A percentile compares a stretch with the other conserved stretches of the same genome.
Conservation (phyloP, 1,140 invertebrate genomes). For the Gyrodactylus bullatarudis region DNA sequence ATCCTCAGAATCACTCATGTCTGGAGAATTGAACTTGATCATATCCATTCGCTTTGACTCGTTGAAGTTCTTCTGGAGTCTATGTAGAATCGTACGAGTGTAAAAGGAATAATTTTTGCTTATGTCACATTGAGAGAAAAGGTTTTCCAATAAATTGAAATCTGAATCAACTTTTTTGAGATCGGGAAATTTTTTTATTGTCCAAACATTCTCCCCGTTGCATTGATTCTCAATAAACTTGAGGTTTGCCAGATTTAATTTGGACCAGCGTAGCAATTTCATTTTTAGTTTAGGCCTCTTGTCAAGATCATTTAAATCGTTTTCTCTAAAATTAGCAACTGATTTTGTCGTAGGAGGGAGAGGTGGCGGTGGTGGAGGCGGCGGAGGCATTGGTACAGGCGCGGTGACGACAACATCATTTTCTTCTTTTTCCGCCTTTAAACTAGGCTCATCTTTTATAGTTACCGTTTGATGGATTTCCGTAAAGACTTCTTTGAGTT, state of each 20-base stretch:
- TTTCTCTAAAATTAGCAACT: too few relatives aligned
- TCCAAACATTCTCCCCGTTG: background rate
- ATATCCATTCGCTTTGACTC: background rate
- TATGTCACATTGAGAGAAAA: background rate
- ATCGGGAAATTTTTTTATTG: background rate
- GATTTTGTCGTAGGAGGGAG: background rate
- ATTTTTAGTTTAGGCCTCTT: background rate
- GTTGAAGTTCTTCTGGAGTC: background rate
- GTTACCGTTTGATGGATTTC: too few relatives aligned
- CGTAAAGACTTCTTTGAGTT: too few relatives aligned
- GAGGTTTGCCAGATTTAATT: background rate
- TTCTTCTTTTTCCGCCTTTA: too few relatives aligned
- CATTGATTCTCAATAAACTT: background rate
- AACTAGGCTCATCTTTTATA: too few relatives aligned
- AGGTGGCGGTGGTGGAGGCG: background rate
- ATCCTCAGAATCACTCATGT: background rate
- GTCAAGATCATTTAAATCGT: background rate
- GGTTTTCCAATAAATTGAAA: background rate
- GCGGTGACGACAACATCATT: too few relatives aligned
- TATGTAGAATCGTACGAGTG: background rate
- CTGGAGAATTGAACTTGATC: background rate
- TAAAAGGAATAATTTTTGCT: background rate
- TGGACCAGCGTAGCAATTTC: background rate
- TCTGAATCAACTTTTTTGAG: background rate
- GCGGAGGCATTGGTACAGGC: background rate